Evolutionary conservation across 1,140 invertebrate species (phyloP).

Genomic region (Drosophila teissieri): DNA sequence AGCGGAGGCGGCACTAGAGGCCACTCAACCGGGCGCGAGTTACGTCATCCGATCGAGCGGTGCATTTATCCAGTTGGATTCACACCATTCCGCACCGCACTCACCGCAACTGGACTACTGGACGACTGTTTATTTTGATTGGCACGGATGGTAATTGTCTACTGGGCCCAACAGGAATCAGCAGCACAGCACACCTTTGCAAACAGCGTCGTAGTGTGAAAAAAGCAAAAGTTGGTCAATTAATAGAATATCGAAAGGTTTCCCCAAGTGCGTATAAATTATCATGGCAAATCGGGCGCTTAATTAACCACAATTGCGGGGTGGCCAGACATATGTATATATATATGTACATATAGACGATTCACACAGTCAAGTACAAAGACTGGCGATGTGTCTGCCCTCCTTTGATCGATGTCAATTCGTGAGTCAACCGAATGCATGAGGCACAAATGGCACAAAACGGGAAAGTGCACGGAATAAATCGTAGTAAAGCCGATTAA

Average conservation of each 20-base stretch:
- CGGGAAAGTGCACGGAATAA: constrained; percentile 31
- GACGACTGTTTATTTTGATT: constrained; percentile 9
- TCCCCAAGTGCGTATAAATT: constrained; percentile 62
- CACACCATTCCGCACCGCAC: constrained; percentile 18
- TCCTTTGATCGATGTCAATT: constrained; percentile 75
- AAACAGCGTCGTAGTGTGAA: background rate
- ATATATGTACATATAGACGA: too few species aligned
- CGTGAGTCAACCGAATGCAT: constrained; percentile 53
- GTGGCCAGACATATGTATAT: constrained; percentile 9
- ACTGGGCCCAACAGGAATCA: background rate
- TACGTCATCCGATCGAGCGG: constrained; percentile 34
- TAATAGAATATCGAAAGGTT: constrained; percentile 30
- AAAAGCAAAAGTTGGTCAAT: constrained; percentile 24
- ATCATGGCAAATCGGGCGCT: constrained; percentile 61
- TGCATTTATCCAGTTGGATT: constrained; percentile 51
- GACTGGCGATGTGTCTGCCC: constrained; percentile 48
- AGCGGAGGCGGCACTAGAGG: constrained; percentile 46
- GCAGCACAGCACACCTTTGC: background rate
- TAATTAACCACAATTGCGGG: constrained; percentile 66
- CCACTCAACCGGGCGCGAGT: constrained; percentile 39
- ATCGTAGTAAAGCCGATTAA: constrained; percentile 11
- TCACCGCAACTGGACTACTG: background rate
- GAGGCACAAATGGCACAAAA: constrained; percentile 7
- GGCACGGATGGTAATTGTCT: constrained; percentile 16
- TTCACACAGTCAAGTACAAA: constrained; percentile 45